Evolutionary conservation across 2,888 invertebrate genomes (phyloP), one percentile per base, ranked within the genome.

Genomic region (Drosophila sordidula): DNA sequence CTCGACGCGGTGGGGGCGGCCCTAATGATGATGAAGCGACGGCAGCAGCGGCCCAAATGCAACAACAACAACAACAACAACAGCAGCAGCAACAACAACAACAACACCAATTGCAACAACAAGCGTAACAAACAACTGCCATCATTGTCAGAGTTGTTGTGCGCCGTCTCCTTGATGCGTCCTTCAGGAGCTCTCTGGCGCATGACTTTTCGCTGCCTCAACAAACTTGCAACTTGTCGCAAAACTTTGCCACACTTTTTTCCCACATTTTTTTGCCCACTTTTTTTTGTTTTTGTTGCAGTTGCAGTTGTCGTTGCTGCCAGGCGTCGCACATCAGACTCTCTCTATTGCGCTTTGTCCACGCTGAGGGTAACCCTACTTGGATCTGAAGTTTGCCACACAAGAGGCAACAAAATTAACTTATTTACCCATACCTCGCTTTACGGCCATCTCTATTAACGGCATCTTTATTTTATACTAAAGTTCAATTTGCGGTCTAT

Each of bases 101-200:
- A 12, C 54, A 44, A 42, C 12, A 51, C 36, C 14, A 52, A 59
- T 14, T 6, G 34, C 45, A 55, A 75, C 67, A 78, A 77, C 22
- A 14, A 52, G 55, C 57, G 58, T 64, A 73, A 71, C 74, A 77
- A 76, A 67, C 85, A 84, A 81, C 81, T 81, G 78, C 64, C 75
- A 75, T 70, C 82, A 55, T 65, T 70, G 77, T 70, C 66, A 65
- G 68, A 25, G 47, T 25, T 47, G 51, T 32, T 70, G 57, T 59
- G 70, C 32, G 49, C 39, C 81, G 84, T 90, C 90, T 90, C 90
- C 91, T 90, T 90, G 86, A 90, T 89, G 87, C 84, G 91, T 91
- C 90, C 90, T 90, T 90, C 91, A 90, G 90, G 86, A 90, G 86
- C 70, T 81, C 78, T 82, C 77, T 72, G 78, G 86, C 89, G 89